Conservation (phyloP, 2,888 invertebrate species). For the Gymnocheta viridis region DNA sequence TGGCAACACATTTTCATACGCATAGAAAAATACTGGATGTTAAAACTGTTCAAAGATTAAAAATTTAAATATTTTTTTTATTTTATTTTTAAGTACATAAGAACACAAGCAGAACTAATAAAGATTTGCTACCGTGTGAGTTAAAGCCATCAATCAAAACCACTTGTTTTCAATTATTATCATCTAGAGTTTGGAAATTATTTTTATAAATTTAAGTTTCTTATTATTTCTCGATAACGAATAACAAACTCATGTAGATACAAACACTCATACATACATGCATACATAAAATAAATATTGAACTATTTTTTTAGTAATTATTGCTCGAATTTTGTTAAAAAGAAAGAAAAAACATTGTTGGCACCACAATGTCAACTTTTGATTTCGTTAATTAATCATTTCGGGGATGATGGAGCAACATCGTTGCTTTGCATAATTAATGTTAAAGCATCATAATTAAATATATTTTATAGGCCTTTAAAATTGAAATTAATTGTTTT, state of each 20-base stretch:
- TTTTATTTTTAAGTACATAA: no score
- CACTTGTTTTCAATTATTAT: slow-evolving; percentile 51
- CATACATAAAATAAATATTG: not conserved
- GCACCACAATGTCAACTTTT: slow-evolving; percentile 45
- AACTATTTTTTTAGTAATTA: not conserved
- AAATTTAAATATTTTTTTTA: no score
- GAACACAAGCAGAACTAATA: slow-evolving; percentile 52
- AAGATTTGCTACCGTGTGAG: slow-evolving; percentile 54
- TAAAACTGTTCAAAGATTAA: no score
- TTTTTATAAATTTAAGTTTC: slow-evolving; percentile 10
- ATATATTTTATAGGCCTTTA: slow-evolving; percentile 32
- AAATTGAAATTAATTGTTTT: slow-evolving; percentile 25
- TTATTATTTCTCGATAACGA: slow-evolving; percentile 1
- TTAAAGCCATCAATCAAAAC: slow-evolving; percentile 52
- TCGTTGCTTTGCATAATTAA: not conserved
- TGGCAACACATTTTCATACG: no score
- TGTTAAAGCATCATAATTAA: not conserved
- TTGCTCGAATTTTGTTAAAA: not conserved
- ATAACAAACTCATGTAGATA: not conserved
- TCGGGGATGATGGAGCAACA: not conserved
- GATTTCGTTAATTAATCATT: slow-evolving; percentile 29
- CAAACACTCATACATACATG: no score
- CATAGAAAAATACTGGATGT: no score
- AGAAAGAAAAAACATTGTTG: not conserved
- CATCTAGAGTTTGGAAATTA: slow-evolving; percentile 20